Evolutionary conservation across 2,113 vertebrate genomes (phyloP), one percentile per base, ranked within the genome.

Genomic region (Empidonax alnorum): DNA sequence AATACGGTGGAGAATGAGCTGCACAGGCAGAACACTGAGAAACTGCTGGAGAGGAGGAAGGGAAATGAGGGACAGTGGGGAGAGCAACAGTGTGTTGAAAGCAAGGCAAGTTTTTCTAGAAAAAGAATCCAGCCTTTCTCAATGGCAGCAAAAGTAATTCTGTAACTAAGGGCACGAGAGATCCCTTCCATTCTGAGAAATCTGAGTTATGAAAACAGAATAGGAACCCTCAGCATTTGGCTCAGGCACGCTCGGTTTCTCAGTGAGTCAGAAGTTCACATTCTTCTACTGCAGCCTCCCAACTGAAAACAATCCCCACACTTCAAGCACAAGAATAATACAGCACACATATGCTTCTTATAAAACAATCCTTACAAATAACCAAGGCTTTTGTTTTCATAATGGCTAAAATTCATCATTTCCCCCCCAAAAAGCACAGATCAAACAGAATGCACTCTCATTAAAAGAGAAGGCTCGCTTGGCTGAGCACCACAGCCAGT

Each of bases 241-340:
- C 78, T 95, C 76, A 87, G 46, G 66, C n/a, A 88, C 16, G 59
- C 77, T 85, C 16, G 1, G 52, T 66, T 95, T 83, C 92, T 77
- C 81, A 88, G 92, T 86, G 93, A 96, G 95, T 96, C 94, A 95
- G 71, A 88, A 96, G 95, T 96, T 96, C 90, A 95, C 93, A 94
- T 96, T 96, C 92, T 93, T 96, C 68, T 94, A 25, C 62, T 24
- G 68, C 85, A 95, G 46, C 55, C 79, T 96, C 94, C 93, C 93
- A 92, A 90, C 79, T 90, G 72, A 91, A 96, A 96, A 96, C 90
- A 95, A 96, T 93, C 94, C 87, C 90, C 75, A 77, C 85, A 90
- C 88, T 96, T 91, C 68, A 90, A 93, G 94, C 75, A 80, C 58
- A 94, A 93, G 90, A 96, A 96, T 88, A 97, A 96, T 90, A 95